phyloP scores from a whole-genome alignment of 2,113 vertebrate genomes.

The Tachysurus vachellii region DNA sequence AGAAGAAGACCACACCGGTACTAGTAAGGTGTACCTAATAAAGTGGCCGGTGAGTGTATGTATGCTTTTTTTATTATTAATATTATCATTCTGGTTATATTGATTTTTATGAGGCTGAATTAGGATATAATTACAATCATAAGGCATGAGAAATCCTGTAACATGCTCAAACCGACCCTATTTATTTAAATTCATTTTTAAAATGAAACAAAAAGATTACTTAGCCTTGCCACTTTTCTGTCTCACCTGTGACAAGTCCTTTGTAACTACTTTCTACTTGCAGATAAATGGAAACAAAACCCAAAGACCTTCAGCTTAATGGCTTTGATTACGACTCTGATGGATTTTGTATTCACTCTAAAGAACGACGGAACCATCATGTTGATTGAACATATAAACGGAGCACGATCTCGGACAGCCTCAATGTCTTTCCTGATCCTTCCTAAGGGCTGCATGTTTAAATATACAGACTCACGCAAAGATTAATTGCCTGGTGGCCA shows the following conservation, averaged over 20 bases:
- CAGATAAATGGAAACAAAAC: conserved; percentile 39
- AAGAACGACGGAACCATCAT: conserved; percentile 34
- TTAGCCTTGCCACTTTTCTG: background rate
- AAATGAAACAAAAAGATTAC: background rate
- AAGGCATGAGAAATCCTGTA: background rate
- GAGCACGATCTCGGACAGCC: conserved; percentile 26
- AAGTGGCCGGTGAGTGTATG: too few species aligned
- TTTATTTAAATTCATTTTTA: background rate
- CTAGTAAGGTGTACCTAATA: too few species aligned
- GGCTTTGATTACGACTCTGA: conserved; percentile 38
- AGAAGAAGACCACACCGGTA: too few species aligned
- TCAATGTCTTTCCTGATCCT: conserved; percentile 10
- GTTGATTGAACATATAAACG: conserved; percentile 55
- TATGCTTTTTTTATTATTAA: too few species aligned
- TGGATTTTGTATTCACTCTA: conserved; percentile 52
- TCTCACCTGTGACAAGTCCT: conserved; percentile 10
- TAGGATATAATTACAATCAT: background rate
- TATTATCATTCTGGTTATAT: too few species aligned
- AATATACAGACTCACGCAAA: conserved; percentile 57
- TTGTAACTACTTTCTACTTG: background rate
- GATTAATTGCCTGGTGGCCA: conserved; percentile 56
- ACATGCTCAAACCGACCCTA: background rate
- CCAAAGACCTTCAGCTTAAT: conserved; percentile 38
- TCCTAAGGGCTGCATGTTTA: conserved; percentile 44
- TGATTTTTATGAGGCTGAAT: background rate